Conservation (phyloP, 2,888 invertebrate species). For the Drosophila recens region DNA sequence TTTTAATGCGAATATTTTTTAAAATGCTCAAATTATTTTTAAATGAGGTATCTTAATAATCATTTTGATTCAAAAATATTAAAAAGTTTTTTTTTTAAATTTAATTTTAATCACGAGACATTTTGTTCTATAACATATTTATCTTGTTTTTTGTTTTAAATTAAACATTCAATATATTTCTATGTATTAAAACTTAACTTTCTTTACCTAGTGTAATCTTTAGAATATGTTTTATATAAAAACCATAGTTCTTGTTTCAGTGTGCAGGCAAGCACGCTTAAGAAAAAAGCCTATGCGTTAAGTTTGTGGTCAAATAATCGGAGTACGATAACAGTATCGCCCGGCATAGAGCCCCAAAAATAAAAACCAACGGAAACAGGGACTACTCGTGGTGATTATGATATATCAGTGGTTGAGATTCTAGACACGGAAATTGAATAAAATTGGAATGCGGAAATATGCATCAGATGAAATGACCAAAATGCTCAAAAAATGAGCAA, state of each 20-base stretch:
- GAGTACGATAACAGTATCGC: conserved; percentile 21
- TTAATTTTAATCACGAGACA: too few species aligned
- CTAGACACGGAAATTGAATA: conserved; percentile 31
- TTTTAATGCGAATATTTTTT: too few species aligned
- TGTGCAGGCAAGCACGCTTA: conserved; percentile 26
- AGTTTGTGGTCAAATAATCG: conserved; percentile 2
- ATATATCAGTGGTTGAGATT: conserved; percentile 22
- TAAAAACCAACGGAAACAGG: conserved; percentile 40
- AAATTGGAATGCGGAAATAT: conserved; percentile 57
- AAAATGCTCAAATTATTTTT: too few species aligned
- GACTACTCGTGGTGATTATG: conserved; percentile 16
- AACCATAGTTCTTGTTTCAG: conserved; percentile 3
- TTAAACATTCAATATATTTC: too few species aligned
- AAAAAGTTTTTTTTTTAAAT: too few species aligned
- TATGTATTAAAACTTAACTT: too few species aligned
- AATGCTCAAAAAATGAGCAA: conserved; percentile 23
- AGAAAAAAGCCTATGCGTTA: conserved; percentile 10
- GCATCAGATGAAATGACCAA: conserved; percentile 21
- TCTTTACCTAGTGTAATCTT: too few species aligned
- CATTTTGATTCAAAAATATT: too few species aligned
- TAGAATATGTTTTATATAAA: background rate
- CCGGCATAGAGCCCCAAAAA: conserved; percentile 33
- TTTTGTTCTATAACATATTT: too few species aligned
- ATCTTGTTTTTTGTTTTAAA: too few species aligned
- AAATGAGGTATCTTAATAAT: too few species aligned